Evolutionary conservation across 2,113 vertebrate genomes (phyloP).

Genomic region (Vidua macroura): DNA sequence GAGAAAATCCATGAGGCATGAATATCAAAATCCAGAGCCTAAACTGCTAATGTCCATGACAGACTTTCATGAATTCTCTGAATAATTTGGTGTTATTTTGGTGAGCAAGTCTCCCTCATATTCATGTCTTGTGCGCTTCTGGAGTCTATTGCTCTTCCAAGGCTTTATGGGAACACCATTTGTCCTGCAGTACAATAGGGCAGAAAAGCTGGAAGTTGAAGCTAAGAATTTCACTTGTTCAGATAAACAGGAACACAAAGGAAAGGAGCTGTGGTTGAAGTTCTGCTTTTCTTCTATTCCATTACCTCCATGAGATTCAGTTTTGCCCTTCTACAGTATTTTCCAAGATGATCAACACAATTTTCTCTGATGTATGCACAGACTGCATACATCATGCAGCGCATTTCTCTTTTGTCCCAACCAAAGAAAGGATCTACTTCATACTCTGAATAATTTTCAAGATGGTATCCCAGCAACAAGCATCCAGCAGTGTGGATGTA

Average conservation of each 20-base stretch:
- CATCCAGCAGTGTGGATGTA: background rate
- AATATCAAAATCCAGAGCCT: background rate
- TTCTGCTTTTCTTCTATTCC: background rate
- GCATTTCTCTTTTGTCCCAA: background rate
- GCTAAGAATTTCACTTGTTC: background rate
- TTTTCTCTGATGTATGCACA: background rate
- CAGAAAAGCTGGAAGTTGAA: background rate
- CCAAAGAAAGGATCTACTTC: background rate
- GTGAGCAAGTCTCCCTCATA: background rate
- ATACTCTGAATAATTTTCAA: background rate
- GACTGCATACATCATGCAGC: too few relatives aligned
- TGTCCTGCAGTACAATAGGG: background rate
- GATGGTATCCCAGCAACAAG: constrained; percentile 55
- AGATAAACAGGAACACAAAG: background rate
- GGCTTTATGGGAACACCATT: background rate
- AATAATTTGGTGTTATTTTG: background rate
- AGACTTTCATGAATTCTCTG: background rate
- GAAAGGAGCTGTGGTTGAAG: background rate
- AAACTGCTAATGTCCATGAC: background rate
- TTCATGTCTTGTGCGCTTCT: background rate
- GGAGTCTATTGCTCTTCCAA: background rate
- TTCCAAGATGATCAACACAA: background rate
- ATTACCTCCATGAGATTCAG: background rate
- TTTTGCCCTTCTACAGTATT: background rate
- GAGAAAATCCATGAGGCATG: background rate